These are phyloP conservation scores for Pyrgilauda ruficollis DNA, from an alignment of 2,113 vertebrate species.

Conservation along the genomic window DNA sequence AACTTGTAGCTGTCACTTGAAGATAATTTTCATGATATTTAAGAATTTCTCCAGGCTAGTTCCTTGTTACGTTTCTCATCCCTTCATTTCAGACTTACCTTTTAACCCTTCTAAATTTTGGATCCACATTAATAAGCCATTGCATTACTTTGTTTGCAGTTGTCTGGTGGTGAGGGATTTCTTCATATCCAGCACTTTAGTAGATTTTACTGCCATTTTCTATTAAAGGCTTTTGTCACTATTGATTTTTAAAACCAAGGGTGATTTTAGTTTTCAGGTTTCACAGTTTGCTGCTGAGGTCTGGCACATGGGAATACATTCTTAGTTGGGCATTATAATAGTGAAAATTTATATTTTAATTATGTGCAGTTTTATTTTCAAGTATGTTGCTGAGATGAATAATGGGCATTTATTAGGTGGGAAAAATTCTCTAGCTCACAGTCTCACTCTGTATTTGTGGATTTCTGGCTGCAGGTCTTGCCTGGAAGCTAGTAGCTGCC, in stretches of 20 bases:
- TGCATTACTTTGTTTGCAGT: not conserved
- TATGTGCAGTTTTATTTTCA: not conserved
- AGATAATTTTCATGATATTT: not conserved
- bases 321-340: not conserved
- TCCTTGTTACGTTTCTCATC: not conserved
- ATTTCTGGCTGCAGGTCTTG: not conserved
- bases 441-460: not conserved
- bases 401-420: not conserved
- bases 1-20: not conserved
- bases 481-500: not conserved
- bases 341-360: not conserved
- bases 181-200: not conserved
- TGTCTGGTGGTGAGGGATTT: not conserved
- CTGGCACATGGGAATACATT: not conserved
- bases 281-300: not conserved
- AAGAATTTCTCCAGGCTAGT: not conserved
- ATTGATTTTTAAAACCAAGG: not conserved
- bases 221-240: not conserved
- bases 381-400: not conserved
- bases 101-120: not conserved
- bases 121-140: not conserved
- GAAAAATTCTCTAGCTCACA: not conserved
- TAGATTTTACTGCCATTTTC: not conserved
- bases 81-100: not conserved
- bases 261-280: not conserved